These are phyloP conservation scores for Drosophila fuyamai DNA, from an alignment of 1,140 invertebrate genomes.

Conservation along the genomic window DNA sequence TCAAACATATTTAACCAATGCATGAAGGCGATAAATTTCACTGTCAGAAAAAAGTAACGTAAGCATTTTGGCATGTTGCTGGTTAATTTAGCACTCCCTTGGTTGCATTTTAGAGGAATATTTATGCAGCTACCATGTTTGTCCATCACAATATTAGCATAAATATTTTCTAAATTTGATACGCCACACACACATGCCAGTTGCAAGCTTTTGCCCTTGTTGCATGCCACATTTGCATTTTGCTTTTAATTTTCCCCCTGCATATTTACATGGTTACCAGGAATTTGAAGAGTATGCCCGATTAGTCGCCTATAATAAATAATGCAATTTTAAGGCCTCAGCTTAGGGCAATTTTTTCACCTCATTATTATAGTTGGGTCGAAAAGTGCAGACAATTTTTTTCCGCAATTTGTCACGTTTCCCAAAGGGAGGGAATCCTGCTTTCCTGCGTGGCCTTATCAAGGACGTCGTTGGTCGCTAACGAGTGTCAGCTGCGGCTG, in stretches of 20 bases:
- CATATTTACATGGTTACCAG: constrained; percentile 32
- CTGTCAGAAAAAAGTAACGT: background rate
- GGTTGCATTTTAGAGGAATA: constrained; percentile 12
- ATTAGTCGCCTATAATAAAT: constrained; percentile 31
- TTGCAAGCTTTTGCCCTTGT: background rate
- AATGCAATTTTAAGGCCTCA: constrained; percentile 14
- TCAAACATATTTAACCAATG: too few relatives aligned
- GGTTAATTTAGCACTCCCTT: constrained; percentile 8
- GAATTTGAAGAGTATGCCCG: constrained; percentile 9
- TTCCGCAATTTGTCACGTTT: constrained; percentile 40
- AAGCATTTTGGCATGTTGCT: constrained; percentile 13
- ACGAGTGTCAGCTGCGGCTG: constrained; percentile 46
- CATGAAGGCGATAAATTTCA: background rate
- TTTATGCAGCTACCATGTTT: constrained; percentile 41
- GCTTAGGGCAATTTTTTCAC: constrained; percentile 17
- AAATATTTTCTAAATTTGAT: constrained; percentile 62
- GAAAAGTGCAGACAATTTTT: constrained; percentile 5
- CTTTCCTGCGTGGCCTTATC: constrained; percentile 7
- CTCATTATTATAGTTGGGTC: constrained; percentile 24
- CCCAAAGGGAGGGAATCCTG: background rate
- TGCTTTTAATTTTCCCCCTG: constrained; percentile 17
- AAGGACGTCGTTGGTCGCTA: constrained; percentile 29
- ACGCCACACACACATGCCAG: constrained; percentile 21
- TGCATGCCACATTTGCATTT: constrained; percentile 46
- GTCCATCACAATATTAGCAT: constrained; percentile 70